Evolutionary conservation across 1,140 invertebrate genomes (phyloP).

Genomic region (Trypoxylus dichotomus): DNA sequence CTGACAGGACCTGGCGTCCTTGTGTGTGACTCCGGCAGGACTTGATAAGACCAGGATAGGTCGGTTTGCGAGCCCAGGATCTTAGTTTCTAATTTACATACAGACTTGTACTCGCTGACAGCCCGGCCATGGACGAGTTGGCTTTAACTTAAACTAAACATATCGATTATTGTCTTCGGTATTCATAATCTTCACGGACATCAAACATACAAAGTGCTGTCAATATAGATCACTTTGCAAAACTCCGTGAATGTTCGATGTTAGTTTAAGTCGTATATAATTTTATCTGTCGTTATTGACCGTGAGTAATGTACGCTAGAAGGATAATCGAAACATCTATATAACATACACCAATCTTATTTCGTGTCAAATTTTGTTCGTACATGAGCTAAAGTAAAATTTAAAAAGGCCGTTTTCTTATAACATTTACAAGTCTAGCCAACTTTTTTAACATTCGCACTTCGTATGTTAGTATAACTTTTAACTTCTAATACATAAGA

Average conservation of each 20-base stretch:
- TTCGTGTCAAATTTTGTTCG: too few species aligned
- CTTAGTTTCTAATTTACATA: constrained; percentile 36
- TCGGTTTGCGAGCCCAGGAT: constrained; percentile 35
- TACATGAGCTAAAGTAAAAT: too few species aligned
- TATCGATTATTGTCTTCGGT: constrained; percentile 29
- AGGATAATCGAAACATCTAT: neutral
- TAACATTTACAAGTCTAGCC: too few species aligned
- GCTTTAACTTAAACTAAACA: constrained; percentile 29
- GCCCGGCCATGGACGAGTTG: constrained; percentile 22
- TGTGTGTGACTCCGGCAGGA: constrained; percentile 36
- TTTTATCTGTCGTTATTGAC: neutral
- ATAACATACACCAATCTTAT: too few species aligned
- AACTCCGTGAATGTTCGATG: neutral
- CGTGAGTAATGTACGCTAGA: neutral
- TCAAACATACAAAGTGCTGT: constrained; percentile 3
- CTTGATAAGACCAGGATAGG: constrained; percentile 37
- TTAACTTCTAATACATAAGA: too few species aligned
- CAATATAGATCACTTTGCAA: neutral
- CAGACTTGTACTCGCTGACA: constrained; percentile 33
- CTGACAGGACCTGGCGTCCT: constrained; percentile 34
- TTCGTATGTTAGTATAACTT: too few species aligned
- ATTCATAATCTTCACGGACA: constrained; percentile 18
- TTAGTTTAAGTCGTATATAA: neutral
- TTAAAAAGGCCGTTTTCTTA: too few species aligned
- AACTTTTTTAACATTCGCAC: too few species aligned